Evolutionary conservation across 2,888 invertebrate species (phyloP).

Genomic region (Caradrina clavipalpis): DNA sequence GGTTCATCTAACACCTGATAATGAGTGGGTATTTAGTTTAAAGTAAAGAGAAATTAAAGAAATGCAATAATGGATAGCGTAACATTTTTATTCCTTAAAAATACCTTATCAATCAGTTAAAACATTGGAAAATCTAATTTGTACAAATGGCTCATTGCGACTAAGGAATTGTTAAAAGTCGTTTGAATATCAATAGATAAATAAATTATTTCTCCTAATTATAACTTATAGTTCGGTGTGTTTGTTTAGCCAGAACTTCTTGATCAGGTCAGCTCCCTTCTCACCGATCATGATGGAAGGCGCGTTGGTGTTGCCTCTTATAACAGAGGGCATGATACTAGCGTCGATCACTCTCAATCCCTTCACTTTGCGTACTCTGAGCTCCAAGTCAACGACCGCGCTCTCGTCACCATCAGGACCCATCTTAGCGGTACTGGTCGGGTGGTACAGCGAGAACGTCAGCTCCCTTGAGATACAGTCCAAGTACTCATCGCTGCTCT

Average conservation of each 20-base stretch:
- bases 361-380: slow-evolving; percentile 87
- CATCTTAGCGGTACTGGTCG: slow-evolving; percentile 90
- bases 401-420: slow-evolving; percentile 85
- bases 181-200: no score
- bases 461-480: slow-evolving; percentile 91
- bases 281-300: slow-evolving; percentile 91
- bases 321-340: slow-evolving; percentile 90
- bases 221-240: slow-evolving; percentile 60
- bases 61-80: neutral
- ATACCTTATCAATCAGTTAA: slow-evolving; percentile 2
- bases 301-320: slow-evolving; percentile 91
- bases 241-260: slow-evolving; percentile 80
- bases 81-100: slow-evolving; percentile 30
- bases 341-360: slow-evolving; percentile 90
- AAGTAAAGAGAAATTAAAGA: slow-evolving; percentile 13
- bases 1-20: neutral
- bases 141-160: neutral
- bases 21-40: neutral
- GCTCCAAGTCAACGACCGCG: slow-evolving; percentile 89
- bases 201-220: slow-evolving; percentile 2
- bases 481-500: slow-evolving; percentile 93
- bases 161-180: neutral
- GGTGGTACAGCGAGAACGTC: slow-evolving; percentile 90
- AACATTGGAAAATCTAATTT: slow-evolving; percentile 8
- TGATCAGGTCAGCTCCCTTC: slow-evolving; percentile 90